These are phyloP conservation scores for Drosophila trapezifrons DNA, from an alignment of 1,140 invertebrate genomes.

Conservation along the genomic window DNA sequence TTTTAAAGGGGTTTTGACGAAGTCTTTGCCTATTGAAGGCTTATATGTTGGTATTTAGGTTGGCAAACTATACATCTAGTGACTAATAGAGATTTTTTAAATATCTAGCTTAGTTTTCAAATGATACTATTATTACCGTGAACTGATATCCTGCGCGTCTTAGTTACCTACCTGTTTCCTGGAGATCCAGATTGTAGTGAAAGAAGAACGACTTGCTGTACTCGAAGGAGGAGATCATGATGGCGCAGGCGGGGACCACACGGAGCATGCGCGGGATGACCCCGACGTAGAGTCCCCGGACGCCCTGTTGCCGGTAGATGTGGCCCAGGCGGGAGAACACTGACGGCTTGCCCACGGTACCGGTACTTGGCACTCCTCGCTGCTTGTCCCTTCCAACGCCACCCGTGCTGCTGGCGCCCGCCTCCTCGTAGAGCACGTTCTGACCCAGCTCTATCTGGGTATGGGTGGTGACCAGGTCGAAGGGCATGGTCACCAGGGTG, in stretches of 20 bases:
- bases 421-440: conserved; percentile 87
- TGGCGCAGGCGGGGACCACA: conserved; percentile 98
- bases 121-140: too few species aligned
- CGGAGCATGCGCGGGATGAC: conserved; percentile 94
- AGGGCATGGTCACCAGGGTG: conserved; percentile 95
- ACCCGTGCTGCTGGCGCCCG: conserved; percentile 84
- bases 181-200: conserved; percentile 84
- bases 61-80: too few species aligned
- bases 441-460: conserved; percentile 98
- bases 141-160: too few species aligned
- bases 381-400: conserved; percentile 31
- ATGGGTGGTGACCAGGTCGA: conserved; percentile 99
- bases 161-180: conserved; percentile 46
- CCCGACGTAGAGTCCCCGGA: conserved; percentile 91
- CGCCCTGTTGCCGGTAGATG: conserved; percentile 89
- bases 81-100: too few species aligned
- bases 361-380: too few species aligned
- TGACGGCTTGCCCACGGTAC: conserved; percentile 46
- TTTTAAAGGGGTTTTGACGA: too few species aligned
- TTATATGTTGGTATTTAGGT: too few species aligned
- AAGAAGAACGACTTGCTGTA: conserved; percentile 95
- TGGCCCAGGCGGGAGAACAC: conserved; percentile 85
- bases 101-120: too few species aligned
- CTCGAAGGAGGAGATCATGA: conserved; percentile 98
- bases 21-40: too few species aligned